Evolutionary conservation across 2,797 vertebrate genomes (phyloP), one percentile per base, ranked within the genome.

Genomic region (Eupleurogrammus muticus): DNA sequence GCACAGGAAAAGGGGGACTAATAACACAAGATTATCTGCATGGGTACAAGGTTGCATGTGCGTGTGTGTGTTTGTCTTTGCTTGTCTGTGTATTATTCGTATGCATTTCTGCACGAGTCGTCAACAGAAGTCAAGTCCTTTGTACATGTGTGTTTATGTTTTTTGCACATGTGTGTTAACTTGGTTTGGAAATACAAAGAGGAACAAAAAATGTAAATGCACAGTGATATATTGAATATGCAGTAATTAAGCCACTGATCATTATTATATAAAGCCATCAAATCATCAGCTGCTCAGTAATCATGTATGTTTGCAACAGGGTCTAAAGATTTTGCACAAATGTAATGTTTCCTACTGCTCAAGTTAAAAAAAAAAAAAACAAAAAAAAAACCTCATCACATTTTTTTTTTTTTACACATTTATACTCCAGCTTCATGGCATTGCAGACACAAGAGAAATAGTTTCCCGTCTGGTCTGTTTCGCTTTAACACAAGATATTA

Each of bases 241-340:
- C 82, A 87, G 78, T 87, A 86, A 87, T 86, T 84, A 89, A 86
- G 75, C 70, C 83, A 89, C 79, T 77, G 85, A 81, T n/a, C n/a
- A n/a, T 84, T 82, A 81, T 84, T 79, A 74, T 89, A 81, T 86
- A 89, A 90, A 90, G 81, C 87, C 86, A 79, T 88, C 73, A 79
- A 88, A 68, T 81, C 81, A 83, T 85, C 89, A 85, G 90, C 86
- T 86, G 81, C 82, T 90, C 85, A 87, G 76, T 90, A 88, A 90
- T 79, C 85, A 66, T 64, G 47, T 89, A 86, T 83, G 79, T 92
- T 88, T 91, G 88, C 84, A 85, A 91, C 84, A 91, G 80, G 85
- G 81, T 90, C 76, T 84, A 70, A 87, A 82, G 78, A 89, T 89
- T 90, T 90, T 87, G 85, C 87, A 92, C 90, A 86, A 82, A 77